Evolutionary conservation across 2,888 invertebrate genomes (phyloP), one percentile per base, ranked within the genome.

Genomic region (Cancer borealis): DNA sequence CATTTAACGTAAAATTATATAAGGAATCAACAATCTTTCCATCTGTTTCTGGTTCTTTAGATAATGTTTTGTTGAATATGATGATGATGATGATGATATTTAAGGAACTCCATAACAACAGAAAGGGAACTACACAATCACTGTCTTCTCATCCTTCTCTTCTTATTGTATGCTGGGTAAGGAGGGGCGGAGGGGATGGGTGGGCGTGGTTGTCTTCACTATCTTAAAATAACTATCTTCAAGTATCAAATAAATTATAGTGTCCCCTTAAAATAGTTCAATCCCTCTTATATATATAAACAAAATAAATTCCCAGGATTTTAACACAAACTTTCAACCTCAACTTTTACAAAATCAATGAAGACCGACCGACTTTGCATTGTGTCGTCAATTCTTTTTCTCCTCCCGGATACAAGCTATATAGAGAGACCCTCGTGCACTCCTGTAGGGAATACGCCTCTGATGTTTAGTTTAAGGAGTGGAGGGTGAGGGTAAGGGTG

Each of bases 401-500:
- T n/a, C n/a, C n/a, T 66, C n/a, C 66, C 66, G 66, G 66, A 66
- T n/a, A n/a, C n/a, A n/a, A n/a, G 66, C 66, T 54, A n/a, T 66
- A 8, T 66, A 66, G n/a, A 66, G 66, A 17, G 66, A n/a, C 66
- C 66, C 66, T 66, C 6, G 66, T n/a, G 4, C n/a, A n/a, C 66
- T 66, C 66, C 66, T 66, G 66, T 66, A 66, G 66, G 66, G 66
- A 66, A 66, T 66, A 66, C 66, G n/a, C n/a, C 66, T 66, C n/a
- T 66, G 66, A 66, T 66, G 66, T 66, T 66, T n/a, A 54, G 54
- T 17, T 39, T 39, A 39, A 39, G 39, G 54, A 14, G 14, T 66
- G 21, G 66, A n/a, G n/a, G 66, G 66, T 66, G 66, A 66, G 66
- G 66, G 54, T 39, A 39, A 66, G 66, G 66, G 54, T 39, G 39